phyloP scores from a whole-genome alignment of 2,888 invertebrate species.

The Dicyrtomina minuta region DNA sequence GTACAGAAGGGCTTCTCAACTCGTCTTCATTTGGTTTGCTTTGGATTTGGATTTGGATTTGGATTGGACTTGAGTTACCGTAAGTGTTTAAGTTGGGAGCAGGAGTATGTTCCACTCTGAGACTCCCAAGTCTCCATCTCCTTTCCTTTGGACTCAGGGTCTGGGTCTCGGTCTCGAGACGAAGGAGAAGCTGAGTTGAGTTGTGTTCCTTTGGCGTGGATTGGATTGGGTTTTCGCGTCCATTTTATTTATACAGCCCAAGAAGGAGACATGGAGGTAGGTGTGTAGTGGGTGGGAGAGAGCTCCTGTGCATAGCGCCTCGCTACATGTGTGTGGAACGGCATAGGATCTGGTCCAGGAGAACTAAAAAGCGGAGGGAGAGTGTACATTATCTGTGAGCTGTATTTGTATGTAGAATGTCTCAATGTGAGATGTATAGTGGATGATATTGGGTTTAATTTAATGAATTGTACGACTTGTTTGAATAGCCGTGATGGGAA shows the following conservation, averaged over 20 bases:
- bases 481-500: conserved; percentile 52
- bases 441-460: conserved; percentile 11
- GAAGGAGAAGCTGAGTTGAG: neutral
- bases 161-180: neutral
- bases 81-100: conserved; percentile 11
- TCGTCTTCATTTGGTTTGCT: conserved; percentile 7
- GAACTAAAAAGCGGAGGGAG: too few species aligned
- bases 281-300: neutral
- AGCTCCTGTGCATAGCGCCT: neutral
- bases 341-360: too few species aligned
- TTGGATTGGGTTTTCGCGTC: too few species aligned
- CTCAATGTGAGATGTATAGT: too few species aligned
- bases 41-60: neutral
- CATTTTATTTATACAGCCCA: too few species aligned
- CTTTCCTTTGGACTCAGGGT: too few species aligned
- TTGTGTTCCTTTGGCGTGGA: neutral
- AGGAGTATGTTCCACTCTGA: neutral
- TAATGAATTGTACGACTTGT: conserved; percentile 31
- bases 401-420: neutral
- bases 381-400: neutral
- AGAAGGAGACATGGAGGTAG: neutral
- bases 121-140: neutral
- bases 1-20: neutral
- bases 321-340: too few species aligned
- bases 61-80: conserved; percentile 11